phyloP scores from a whole-genome alignment of 2,113 vertebrate species.

The Todiramphus saurophagus region DNA sequence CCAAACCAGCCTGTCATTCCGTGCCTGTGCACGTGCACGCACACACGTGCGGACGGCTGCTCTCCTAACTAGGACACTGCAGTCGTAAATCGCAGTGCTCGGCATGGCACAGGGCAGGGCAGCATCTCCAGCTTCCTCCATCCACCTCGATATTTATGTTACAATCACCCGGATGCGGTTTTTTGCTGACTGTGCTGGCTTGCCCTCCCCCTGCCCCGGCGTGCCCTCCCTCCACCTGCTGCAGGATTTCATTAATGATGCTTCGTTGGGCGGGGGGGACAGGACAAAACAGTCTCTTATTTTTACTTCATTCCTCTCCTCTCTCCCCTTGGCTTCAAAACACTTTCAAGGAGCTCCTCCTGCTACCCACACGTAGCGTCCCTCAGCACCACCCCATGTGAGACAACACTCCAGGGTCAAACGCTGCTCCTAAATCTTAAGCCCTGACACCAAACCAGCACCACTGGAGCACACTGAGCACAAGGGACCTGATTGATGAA shows the following conservation, averaged over 20 bases:
- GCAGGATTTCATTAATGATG: constrained; percentile 15
- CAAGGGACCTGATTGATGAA: not conserved
- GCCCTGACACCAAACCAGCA: not conserved
- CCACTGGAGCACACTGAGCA: fast-evolving
- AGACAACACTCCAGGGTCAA: not conserved
- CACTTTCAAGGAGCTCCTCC: not conserved
- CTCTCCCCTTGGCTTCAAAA: not conserved
- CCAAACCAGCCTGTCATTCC: not conserved
- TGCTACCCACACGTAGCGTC: not conserved
- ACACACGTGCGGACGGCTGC: fast-evolving
- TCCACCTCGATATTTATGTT: not conserved
- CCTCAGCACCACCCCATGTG: fast-evolving
- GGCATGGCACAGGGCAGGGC: not conserved
- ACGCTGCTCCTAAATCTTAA: not conserved
- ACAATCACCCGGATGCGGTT: not conserved
- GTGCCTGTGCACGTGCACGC: fast-evolving
- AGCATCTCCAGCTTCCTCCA: not conserved
- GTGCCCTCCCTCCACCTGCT: not conserved
- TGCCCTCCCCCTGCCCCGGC: not conserved
- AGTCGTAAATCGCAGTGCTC: not conserved
- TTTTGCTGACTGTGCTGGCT: not conserved
- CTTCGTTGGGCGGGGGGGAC: not conserved
- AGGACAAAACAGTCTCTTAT: not conserved
- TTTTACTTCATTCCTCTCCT: constrained; percentile 8
- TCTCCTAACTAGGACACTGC: not conserved